These are phyloP conservation scores for Drosophila funebris DNA, from an alignment of 1,140 invertebrate species.

Conservation along the genomic window DNA sequence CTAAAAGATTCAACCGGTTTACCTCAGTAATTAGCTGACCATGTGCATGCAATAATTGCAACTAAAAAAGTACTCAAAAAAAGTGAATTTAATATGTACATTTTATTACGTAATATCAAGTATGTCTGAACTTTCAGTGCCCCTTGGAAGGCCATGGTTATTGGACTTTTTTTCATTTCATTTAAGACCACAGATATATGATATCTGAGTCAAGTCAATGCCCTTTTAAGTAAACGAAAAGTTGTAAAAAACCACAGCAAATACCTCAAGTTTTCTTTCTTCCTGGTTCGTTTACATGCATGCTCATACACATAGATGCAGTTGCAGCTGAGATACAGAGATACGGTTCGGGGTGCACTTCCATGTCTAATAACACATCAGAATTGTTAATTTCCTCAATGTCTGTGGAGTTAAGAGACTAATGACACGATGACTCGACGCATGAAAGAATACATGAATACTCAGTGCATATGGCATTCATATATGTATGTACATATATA, in stretches of 20 bases:
- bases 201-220: constrained; percentile 27
- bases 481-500: not conserved
- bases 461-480: not conserved
- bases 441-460: constrained; percentile 16
- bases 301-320: not conserved
- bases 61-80: constrained; percentile 2
- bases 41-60: constrained; percentile 21
- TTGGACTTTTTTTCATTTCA: not conserved
- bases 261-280: constrained; percentile 2
- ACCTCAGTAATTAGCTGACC: constrained; percentile 43
- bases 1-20: constrained; percentile 52
- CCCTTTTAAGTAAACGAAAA: constrained; percentile 12
- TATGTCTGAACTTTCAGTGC: not conserved
- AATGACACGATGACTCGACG: constrained; percentile 36
- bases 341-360: not conserved
- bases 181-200: constrained; percentile 2
- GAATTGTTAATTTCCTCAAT: constrained; percentile 4
- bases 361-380: not conserved
- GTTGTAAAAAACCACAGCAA: constrained; percentile 15
- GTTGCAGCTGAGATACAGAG: not conserved
- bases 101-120: constrained; percentile 19
- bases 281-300: not conserved
- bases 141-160: not conserved
- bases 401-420: not conserved
- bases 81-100: not conserved